These are phyloP conservation scores for Dreissena rostriformis DNA, from an alignment of 1,140 invertebrate genomes.

Conservation along the genomic window DNA sequence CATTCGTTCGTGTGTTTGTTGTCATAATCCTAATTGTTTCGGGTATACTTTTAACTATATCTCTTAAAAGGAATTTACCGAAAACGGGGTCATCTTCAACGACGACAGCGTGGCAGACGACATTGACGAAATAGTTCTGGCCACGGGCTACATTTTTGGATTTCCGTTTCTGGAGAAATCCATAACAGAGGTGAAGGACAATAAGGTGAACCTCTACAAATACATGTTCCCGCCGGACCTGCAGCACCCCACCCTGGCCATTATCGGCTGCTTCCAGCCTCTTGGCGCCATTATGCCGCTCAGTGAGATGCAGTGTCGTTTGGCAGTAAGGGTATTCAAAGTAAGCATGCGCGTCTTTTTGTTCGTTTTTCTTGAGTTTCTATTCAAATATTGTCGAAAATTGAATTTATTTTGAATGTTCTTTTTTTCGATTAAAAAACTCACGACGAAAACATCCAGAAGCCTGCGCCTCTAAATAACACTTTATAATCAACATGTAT, in stretches of 20 bases:
- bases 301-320: conserved; percentile 68
- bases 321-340: conserved; percentile 63
- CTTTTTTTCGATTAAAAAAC: too few species aligned
- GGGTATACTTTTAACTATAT: background rate
- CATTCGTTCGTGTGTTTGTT: too few species aligned
- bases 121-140: conserved; percentile 72
- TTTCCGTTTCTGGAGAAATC: conserved; percentile 74
- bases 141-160: conserved; percentile 73
- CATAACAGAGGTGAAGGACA: conserved; percentile 73
- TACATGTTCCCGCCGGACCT: conserved; percentile 81
- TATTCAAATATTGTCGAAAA: too few species aligned
- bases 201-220: conserved; percentile 82
- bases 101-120: conserved; percentile 75
- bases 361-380: too few species aligned
- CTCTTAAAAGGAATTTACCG: conserved; percentile 61
- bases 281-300: conserved; percentile 83
- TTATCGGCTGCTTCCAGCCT: conserved; percentile 83
- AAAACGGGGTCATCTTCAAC: conserved; percentile 75
- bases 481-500: too few species aligned
- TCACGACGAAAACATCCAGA: too few species aligned
- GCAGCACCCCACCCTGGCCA: conserved; percentile 78
- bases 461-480: too few species aligned
- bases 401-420: too few species aligned
- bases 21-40: too few species aligned
- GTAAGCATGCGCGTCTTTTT: conserved; percentile 27